phyloP scores from a whole-genome alignment of 2,113 vertebrate genomes.

The Campylomormyrus tamandua region DNA sequence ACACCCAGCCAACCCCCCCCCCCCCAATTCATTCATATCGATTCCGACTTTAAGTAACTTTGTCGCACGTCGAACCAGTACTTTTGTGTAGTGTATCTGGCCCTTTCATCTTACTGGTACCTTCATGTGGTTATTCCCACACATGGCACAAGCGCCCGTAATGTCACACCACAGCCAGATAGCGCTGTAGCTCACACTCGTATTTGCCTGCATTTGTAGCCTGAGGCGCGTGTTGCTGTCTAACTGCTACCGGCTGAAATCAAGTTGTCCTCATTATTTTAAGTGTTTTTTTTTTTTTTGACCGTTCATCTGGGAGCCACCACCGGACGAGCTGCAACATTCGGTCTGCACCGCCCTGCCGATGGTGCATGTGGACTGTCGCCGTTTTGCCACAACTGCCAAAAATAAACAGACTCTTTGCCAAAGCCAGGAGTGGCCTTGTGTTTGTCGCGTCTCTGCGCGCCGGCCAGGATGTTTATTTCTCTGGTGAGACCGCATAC shows the following conservation, averaged over 20 bases:
- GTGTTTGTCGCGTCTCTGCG: not conserved
- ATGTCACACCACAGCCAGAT: not conserved
- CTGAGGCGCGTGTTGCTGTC: not conserved
- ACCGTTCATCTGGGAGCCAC: not conserved
- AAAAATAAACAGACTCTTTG: not conserved
- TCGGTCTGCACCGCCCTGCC: not conserved
- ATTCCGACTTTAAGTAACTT: not conserved
- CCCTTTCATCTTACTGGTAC: not conserved
- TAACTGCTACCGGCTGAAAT: not conserved
- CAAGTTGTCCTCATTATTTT: not conserved
- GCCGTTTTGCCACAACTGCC: not conserved
- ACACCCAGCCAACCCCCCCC: not conserved
- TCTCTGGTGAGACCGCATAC: not conserved
- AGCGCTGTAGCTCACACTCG: not conserved
- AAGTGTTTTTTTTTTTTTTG: not conserved
- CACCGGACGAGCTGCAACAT: not conserved
- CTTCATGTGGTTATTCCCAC: not conserved
- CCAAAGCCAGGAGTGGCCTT: not conserved
- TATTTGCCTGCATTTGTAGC: not conserved
- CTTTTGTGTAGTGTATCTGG: not conserved
- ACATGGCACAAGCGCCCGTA: not conserved
- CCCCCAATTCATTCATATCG: not conserved
- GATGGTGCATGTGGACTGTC: not conserved
- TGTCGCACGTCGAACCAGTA: not conserved
- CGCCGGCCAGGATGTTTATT: not conserved